Evolutionary conservation across 1,140 invertebrate species (phyloP).

Genomic region (Drosophila pachea): DNA sequence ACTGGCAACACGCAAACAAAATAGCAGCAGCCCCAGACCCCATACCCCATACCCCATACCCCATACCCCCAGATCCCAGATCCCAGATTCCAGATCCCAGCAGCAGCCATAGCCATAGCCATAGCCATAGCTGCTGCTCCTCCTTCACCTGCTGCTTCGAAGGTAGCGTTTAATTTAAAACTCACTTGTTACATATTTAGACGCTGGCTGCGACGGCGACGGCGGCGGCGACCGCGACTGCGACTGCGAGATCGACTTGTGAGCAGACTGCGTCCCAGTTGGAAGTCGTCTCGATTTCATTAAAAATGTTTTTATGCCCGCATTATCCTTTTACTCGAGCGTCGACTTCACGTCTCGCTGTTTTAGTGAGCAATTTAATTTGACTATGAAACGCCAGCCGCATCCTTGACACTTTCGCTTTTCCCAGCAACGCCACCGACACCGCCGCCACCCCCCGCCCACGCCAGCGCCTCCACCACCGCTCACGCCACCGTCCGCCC

Average conservation of each 20-base stretch:
- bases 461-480: not conserved
- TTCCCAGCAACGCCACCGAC: slow-evolving; percentile 7
- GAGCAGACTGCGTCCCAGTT: slow-evolving; percentile 40
- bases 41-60: not conserved
- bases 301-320: slow-evolving; percentile 75
- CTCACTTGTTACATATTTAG: slow-evolving; percentile 73
- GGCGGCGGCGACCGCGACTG: too few relatives aligned
- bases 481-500: not conserved
- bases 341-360: slow-evolving; percentile 27
- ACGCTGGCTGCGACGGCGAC: slow-evolving; percentile 41
- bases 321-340: slow-evolving; percentile 70
- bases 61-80: not conserved
- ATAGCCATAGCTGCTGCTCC: not conserved
- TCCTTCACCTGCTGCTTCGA: slow-evolving; percentile 1
- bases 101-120: not conserved
- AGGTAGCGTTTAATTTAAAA: slow-evolving; percentile 67
- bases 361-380: slow-evolving; percentile 68
- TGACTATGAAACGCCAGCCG: slow-evolving; percentile 70
- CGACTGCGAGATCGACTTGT: too few relatives aligned
- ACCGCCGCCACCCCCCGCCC: not conserved
- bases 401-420: slow-evolving; percentile 76
- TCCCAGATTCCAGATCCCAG: not conserved
- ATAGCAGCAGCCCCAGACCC: not conserved
- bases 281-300: slow-evolving; percentile 75
- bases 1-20: slow-evolving; percentile 22